Base-by-base conservation (phyloP, 2,113 vertebrate species). In the Odontesthes bonariensis region DNA sequence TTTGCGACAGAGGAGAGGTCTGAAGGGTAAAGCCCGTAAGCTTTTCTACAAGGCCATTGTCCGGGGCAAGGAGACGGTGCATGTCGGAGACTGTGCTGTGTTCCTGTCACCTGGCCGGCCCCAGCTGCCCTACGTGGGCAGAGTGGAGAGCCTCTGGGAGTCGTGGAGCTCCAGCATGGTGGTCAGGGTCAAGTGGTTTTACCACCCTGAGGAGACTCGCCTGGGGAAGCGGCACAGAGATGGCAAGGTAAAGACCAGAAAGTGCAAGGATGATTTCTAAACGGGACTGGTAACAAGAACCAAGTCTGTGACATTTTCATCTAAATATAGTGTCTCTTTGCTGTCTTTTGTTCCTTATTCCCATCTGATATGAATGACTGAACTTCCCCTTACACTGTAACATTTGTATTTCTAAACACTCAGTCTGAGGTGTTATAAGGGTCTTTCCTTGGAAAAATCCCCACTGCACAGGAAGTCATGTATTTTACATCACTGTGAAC, bases 141-240 rank as follows among this genome's bases (percentile, higher is more conserved):
- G 97, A 88, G 98, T 99, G 59, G 97, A 99, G 94, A 98, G 97
- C 94, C 95, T 99, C 91, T 99, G 97, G 98, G 98, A 99, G 93
- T 98, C 98, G 0, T 99, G 98, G 98, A 97, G 95, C 90, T 96
- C 96, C 95, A 97, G 96, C 94, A 99, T 99, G 98, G 97, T 99
- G 82, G 98, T 99, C 82, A 95, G 95, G 89, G 97, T 99, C 86
- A 99, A 99, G 84, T 99, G 98, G 98, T 99, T 99, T 93, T 99
- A 99, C 93, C 98, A 99, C 91, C 97, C 97, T 0, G 97, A 99
- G 93, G 98, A 99, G 92, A 99, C 98, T 82, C 96, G 96, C 86
- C 88, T 99, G 88, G 98, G 98, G 73, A 99, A 98, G 92, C 92
- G 96, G 71, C 97, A 97, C 88, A 94, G 95, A 0, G 97, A 99